Evolutionary conservation across 2,888 invertebrate genomes (phyloP), one percentile per base, ranked within the genome.

Genomic region (Alentia gelatinosa): DNA sequence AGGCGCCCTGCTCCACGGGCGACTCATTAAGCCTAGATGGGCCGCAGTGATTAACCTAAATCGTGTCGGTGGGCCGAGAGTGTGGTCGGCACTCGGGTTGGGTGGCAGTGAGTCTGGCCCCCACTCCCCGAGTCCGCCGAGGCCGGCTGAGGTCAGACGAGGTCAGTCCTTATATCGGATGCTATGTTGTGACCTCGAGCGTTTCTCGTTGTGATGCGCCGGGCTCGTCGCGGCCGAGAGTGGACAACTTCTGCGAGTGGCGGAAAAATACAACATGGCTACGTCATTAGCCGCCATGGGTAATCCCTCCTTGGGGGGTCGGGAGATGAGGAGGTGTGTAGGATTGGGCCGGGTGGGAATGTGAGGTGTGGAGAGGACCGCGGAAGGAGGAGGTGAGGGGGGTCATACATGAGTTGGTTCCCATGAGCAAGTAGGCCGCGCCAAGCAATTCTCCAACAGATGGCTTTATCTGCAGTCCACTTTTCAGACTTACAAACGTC

Each of bases 201-300:
- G 30, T 68, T 68, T 26, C 26, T 68, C 68, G 30, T 68, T 68
- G 79, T 39, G 79, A 39, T 39, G 79, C 23, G 37, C 15, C 79
- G 79, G n/a, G 23, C 35, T 23, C 79, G 39, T 35, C 79, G 35
- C n/a, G 79, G 79, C 12, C 37, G 23, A n/a, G 79, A 79, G 79
- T 79, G 79, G 79, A 39, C 79, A 79, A 39, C 39, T 35, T 79
- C 79, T 79, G 30, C 39, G 39, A 23, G n/a, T n/a, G 35, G 79
- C 12, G 23, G 79, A 35, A 79, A 79, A 79, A 79, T 79, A 39
- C 79, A 79, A 79, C 79, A 79, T 39, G 79, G 79, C 79, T 37
- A 79, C 39, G 79, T 79, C 79, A 79, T 79, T 79, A 79, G 79
- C 79, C 79, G 39, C 79, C 39, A 35, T 15, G 39, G 79, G 23